These are phyloP conservation scores for Onychorhynchus coronatus DNA, from an alignment of 2,113 vertebrate species.

Conservation along the genomic window DNA sequence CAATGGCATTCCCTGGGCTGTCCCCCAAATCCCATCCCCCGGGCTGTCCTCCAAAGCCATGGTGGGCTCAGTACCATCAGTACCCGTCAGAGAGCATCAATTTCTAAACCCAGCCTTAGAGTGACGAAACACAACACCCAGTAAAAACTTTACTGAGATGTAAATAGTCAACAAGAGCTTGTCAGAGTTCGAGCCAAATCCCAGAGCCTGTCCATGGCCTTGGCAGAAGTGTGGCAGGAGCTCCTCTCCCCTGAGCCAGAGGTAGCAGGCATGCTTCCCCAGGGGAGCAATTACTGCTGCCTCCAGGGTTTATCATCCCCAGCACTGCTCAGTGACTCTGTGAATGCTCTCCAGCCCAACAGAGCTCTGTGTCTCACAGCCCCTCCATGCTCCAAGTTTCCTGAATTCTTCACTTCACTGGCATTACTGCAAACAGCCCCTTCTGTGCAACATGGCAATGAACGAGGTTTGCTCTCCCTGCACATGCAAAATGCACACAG, in stretches of 20 bases:
- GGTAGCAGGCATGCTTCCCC: not conserved
- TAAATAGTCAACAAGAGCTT: not conserved
- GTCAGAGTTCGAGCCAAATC: not conserved
- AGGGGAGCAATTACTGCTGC: not conserved
- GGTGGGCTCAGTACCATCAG: not conserved
- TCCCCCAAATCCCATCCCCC: not conserved
- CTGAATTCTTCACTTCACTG: not conserved
- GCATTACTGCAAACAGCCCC: not conserved
- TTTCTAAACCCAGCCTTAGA: not conserved
- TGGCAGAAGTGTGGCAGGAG: not conserved
- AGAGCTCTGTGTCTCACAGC: not conserved
- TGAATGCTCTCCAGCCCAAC: not conserved
- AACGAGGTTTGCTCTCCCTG: not conserved
- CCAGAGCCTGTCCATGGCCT: not conserved
- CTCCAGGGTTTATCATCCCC: not conserved
- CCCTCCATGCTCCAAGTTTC: not conserved
- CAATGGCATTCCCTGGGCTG: too few relatives aligned
- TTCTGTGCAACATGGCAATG: rapidly evolving
- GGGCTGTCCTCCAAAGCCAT: not conserved
- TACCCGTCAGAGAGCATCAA: not conserved
- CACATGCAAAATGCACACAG: not conserved
- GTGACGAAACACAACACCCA: not conserved
- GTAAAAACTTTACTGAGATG: not conserved
- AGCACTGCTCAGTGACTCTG: rapidly evolving
- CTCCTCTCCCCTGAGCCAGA: not conserved